Evolutionary conservation across 2,888 invertebrate species (phyloP), one percentile per base, ranked within the genome.

Genomic region (Sarcophaga carnaria): DNA sequence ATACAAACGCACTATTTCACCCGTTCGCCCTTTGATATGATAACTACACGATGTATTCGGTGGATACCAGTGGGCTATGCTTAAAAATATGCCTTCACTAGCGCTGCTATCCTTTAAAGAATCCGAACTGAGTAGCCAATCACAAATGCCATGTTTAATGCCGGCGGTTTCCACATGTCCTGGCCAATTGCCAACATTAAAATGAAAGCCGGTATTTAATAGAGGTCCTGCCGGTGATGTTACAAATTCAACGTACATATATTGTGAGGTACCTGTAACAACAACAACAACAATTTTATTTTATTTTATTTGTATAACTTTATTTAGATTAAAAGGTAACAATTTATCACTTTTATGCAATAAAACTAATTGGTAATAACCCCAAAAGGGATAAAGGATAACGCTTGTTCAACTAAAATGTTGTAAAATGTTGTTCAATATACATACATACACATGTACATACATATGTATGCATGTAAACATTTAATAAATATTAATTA

Each of bases 171-270:
- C 97, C 74, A 97, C 97, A 93, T 97, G 97, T 0, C 98, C 98
- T 0, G 98, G 98, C 97, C 97, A 98, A 93, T 97, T 97, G 88
- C 98, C 98, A 75, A 98, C 98, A 94, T 98, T 98, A 94, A 98
- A 98, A 94, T 98, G 98, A 93, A 98, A 98, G 6, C 98, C 98
- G 0, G 98, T 98, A 93, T 98, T 98, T 74, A 98, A 94, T 25
- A 98, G 94, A 0, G 98, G 98, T 64, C 98, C 97, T 89, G 97
- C 97, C 60, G 97, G 96, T 4, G 97, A 97, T 63, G 97, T 97
- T 88, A 97, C 96, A 91, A 98, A 98, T 92, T 97, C 97, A 78
- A 97, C 97, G 91, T 97, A 97, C 89, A 97, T 94, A 91, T 97
- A 97, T 90, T 97, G 97, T 25, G 97, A 97, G 69, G 98, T 98